Percentiles rank a stretch among this genome's conserved stretches.
These are phyloP conservation scores for Anastatus disparis DNA, from an alignment of 1,140 invertebrate genomes.

Conservation along the genomic window DNA sequence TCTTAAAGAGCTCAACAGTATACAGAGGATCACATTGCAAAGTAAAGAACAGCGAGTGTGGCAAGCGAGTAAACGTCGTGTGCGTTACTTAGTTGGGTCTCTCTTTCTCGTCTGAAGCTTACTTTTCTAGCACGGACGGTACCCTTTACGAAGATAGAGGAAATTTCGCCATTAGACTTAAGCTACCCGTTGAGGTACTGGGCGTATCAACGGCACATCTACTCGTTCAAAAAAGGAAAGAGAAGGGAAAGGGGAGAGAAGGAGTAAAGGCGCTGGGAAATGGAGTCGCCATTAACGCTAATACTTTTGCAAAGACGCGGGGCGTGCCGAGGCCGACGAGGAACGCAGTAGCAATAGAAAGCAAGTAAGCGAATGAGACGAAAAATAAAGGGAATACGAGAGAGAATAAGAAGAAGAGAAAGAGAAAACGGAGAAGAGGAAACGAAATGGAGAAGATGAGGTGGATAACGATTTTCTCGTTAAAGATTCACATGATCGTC, in stretches of 20 bases:
- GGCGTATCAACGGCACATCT: slow-evolving; percentile 18
- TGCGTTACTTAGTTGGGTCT: background rate
- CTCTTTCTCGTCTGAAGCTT: background rate
- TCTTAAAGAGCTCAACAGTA: too few species aligned
- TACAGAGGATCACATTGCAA: too few species aligned
- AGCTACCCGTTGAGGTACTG: slow-evolving; percentile 14
- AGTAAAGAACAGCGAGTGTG: background rate
- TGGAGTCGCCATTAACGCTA: slow-evolving; percentile 35
- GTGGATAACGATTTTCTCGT: slow-evolving; percentile 3
- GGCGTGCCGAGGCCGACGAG: slow-evolving; percentile 15
- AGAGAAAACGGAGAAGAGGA: background rate
- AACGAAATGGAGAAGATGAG: slow-evolving; percentile 1
- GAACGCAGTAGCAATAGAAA: slow-evolving; percentile 36
- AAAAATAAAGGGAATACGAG: slow-evolving; percentile 7
- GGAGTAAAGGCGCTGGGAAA: slow-evolving; percentile 18
- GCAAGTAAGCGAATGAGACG: background rate
- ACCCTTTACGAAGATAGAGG: too few species aligned
- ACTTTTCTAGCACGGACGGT: too few species aligned
- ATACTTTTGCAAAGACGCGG: slow-evolving; percentile 37
- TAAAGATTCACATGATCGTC: slow-evolving; percentile 15
- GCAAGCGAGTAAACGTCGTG: background rate
- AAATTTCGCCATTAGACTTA: slow-evolving; percentile 26
- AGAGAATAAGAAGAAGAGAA: slow-evolving; percentile 6
- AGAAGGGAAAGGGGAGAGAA: too few species aligned
- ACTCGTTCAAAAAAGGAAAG: too few species aligned